Evolutionary conservation across 2,888 invertebrate species (phyloP), one percentile per base, ranked within the genome.

Genomic region (Eumerus sabulonum): DNA sequence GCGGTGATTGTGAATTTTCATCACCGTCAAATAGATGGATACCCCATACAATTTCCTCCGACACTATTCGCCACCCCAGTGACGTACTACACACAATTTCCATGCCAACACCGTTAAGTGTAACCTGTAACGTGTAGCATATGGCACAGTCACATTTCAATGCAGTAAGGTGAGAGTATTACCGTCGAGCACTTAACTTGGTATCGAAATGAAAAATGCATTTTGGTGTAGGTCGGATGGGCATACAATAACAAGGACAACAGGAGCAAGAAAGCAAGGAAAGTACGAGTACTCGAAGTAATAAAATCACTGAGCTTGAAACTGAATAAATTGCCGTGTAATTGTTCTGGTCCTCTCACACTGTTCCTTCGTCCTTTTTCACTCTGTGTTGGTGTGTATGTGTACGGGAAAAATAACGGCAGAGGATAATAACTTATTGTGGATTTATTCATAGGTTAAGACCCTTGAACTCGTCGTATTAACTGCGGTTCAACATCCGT

Each of bases 391-490:
- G 27, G 27, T 27, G 27, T 27, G n/a, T 27, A 27, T 27, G 27
- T 27, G 27, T 2, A 27, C 47, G 17, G 45, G 40, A 42, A 56
- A 36, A 9, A 9, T 40, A 50, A 9, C 45, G 47, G 51, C 27
- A 40, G 47, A 60, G 64, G 48, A 67, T 67, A 77, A 73, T 77
- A 67, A 67, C 48, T 77, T 67, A 77, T 73, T 77, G 67, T 59
- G 62, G 67, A 77, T 72, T 77, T 77, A 77, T 77, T 77, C 77
- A 77, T 77, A 72, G 72, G 72, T 67, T 76, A 72, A 77, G 73
- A 72, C 67, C 72, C 72, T 67, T 77, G 77, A 77, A 73, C 72
- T 77, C 57, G 42, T 62, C 57, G 63, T 62, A 63, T 77, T 73
- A 77, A 77, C 72, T 73, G 77, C 72, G 72, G 67, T 73, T 72